Percentiles rank a stretch among this genome's conserved stretches.
phyloP scores from a whole-genome alignment of 2,888 invertebrate species.

The Gastrophysa polygoni region DNA sequence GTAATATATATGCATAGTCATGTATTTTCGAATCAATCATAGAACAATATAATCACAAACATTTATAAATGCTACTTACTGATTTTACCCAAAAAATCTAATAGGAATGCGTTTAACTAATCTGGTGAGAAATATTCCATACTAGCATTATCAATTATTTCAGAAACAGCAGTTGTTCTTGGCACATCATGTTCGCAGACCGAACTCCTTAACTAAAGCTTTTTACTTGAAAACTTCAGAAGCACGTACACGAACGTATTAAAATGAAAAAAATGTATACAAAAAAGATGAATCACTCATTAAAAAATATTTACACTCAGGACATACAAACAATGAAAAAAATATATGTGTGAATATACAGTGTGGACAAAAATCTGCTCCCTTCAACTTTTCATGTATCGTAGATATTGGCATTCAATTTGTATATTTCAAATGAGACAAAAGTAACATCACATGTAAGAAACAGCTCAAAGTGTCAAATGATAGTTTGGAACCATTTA shows the following conservation, averaged over 20 bases:
- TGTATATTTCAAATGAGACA: too few relatives aligned
- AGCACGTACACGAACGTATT: conserved; percentile 6
- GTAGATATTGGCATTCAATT: too few relatives aligned
- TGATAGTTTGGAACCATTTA: background rate
- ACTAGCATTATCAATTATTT: conserved; percentile 6
- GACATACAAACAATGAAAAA: conserved; percentile 14
- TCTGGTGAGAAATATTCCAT: background rate
- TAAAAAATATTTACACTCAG: conserved; percentile 20
- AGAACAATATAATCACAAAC: conserved; percentile 23
- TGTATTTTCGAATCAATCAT: conserved; percentile 25
- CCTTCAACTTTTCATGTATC: too few relatives aligned
- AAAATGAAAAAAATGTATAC: background rate
- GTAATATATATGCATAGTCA: conserved; percentile 14
- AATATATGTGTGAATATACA: too few relatives aligned
- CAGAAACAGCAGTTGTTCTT: conserved; percentile 11
- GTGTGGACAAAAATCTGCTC: too few relatives aligned
- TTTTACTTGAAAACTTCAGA: background rate
- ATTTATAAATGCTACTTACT: conserved; percentile 26
- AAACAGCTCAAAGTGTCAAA: conserved; percentile 17
- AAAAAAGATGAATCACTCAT: conserved; percentile 14
- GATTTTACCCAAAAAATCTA: conserved; percentile 20
- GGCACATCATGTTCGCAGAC: conserved; percentile 24
- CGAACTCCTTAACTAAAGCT: conserved; percentile 21
- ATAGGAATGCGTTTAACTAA: conserved; percentile 17
- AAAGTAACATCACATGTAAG: too few relatives aligned